A percentile compares a stretch with the other conserved stretches of the same genome.
Evolutionary conservation across 2,113 vertebrate species (phyloP).

Genomic region (Charadrius vociferus): DNA sequence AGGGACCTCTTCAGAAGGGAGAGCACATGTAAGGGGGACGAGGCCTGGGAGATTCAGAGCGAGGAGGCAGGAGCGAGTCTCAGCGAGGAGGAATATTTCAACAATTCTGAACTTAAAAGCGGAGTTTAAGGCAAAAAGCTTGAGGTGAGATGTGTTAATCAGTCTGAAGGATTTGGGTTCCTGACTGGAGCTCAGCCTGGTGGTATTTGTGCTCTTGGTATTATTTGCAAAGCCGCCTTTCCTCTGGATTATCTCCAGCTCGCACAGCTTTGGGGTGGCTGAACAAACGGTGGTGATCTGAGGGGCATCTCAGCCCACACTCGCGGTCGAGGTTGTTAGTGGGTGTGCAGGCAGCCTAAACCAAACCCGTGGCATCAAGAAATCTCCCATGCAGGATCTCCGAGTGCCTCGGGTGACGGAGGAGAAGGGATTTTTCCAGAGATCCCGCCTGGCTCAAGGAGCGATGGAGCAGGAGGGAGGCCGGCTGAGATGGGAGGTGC

Average conservation of each 20-base stretch:
- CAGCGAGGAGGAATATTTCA: background rate
- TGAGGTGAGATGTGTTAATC: background rate
- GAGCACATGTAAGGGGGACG: background rate
- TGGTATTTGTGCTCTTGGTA: background rate
- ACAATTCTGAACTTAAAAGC: background rate
- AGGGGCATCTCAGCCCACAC: background rate
- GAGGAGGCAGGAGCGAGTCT: background rate
- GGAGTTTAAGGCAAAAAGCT: background rate
- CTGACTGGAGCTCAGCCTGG: background rate
- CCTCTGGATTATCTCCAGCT: background rate
- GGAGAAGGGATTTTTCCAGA: background rate
- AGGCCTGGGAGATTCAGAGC: background rate
- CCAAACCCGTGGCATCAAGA: background rate
- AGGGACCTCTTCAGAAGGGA: background rate
- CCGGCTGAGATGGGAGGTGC: background rate
- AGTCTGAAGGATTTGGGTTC: background rate
- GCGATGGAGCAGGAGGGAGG: background rate
- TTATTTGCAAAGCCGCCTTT: background rate
- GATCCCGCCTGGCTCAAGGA: background rate
- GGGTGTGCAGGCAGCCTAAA: background rate
- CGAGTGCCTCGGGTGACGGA: background rate
- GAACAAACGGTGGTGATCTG: rapidly evolving
- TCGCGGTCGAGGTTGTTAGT: background rate
- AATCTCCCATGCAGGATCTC: background rate
- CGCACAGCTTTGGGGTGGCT: background rate